A percentile compares a stretch with the other conserved stretches of the same genome.
Conservation (phyloP, 2,888 invertebrate genomes). For the Alviniconcha strummeri region DNA sequence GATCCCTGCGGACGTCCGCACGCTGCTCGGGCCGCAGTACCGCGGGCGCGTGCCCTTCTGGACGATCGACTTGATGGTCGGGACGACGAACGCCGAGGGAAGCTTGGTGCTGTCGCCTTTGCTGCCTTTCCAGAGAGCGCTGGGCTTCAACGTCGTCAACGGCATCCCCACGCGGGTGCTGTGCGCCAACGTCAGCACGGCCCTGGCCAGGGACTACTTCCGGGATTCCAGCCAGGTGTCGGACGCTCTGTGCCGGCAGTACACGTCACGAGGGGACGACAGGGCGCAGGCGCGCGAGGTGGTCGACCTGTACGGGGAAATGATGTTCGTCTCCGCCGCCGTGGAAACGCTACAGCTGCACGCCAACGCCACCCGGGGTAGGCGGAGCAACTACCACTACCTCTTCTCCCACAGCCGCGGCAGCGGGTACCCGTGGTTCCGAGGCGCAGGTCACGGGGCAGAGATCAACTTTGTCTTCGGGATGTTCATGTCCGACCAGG, state of each 20-base stretch:
- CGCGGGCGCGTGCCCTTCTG: constrained; percentile 33
- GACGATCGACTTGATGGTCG: constrained; percentile 35
- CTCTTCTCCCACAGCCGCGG: constrained; percentile 32
- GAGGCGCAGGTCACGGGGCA: constrained; percentile 34
- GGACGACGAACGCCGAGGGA: constrained; percentile 37
- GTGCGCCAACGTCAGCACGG: constrained; percentile 34
- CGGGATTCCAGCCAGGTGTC: constrained; percentile 13
- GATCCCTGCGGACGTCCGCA: constrained; percentile 20
- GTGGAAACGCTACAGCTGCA: constrained; percentile 29
- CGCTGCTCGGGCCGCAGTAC: constrained; percentile 28
- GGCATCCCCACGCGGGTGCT: constrained; percentile 38
- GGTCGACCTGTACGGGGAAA: constrained; percentile 40
- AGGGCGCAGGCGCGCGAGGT: constrained; percentile 33
- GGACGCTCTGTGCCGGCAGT: not conserved
- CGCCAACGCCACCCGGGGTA: constrained; percentile 4
- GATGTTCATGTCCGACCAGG: constrained; percentile 59
- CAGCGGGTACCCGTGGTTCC: constrained; percentile 29
- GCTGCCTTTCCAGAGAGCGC: constrained; percentile 23
- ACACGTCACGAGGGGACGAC: not conserved
- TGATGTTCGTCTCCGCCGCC: constrained; percentile 40
- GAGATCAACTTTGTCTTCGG: constrained; percentile 62
- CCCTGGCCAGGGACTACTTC: constrained; percentile 36
- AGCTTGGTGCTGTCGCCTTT: constrained; percentile 32
- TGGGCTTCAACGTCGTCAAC: constrained; percentile 24
- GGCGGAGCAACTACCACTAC: constrained; percentile 32